These are phyloP conservation scores for Podabrus alpinus DNA, from an alignment of 2,888 invertebrate genomes.

Conservation along the genomic window DNA sequence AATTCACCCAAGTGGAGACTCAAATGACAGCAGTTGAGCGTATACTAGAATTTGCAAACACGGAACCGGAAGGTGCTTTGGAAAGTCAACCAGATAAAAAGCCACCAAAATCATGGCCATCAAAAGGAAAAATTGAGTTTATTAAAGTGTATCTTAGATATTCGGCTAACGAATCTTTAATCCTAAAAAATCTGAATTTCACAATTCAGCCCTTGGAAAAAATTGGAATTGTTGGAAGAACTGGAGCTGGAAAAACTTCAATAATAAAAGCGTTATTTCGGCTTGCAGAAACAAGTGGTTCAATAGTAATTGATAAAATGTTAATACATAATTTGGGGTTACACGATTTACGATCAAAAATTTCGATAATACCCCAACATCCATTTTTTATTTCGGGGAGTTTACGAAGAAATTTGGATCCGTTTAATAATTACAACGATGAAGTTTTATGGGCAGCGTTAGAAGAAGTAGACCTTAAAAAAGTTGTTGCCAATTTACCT, in stretches of 20 bases:
- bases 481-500: conserved; percentile 57
- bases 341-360: conserved; percentile 48
- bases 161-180: conserved; percentile 68
- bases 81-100: conserved; percentile 39
- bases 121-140: conserved; percentile 69
- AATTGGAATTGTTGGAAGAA: conserved; percentile 79
- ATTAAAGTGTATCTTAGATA: conserved; percentile 72
- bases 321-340: conserved; percentile 56
- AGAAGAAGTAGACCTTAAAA: conserved; percentile 67
- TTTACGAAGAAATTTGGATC: conserved; percentile 86
- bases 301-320: conserved; percentile 61
- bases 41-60: conserved; percentile 53
- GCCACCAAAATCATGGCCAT: conserved; percentile 75
- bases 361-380: conserved; percentile 62
- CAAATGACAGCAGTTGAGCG: conserved; percentile 71
- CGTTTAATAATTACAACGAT: conserved; percentile 80
- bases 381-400: conserved; percentile 86
- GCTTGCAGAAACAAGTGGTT: conserved; percentile 58
- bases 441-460: conserved; percentile 80
- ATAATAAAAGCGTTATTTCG: conserved; percentile 68
- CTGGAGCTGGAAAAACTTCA: conserved; percentile 74
- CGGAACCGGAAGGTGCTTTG: conserved; percentile 38
- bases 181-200: conserved; percentile 72
- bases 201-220: conserved; percentile 69
- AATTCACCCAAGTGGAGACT: conserved; percentile 59